Conservation (phyloP, 2,797 vertebrate species). For the Catharus ustulatus region DNA sequence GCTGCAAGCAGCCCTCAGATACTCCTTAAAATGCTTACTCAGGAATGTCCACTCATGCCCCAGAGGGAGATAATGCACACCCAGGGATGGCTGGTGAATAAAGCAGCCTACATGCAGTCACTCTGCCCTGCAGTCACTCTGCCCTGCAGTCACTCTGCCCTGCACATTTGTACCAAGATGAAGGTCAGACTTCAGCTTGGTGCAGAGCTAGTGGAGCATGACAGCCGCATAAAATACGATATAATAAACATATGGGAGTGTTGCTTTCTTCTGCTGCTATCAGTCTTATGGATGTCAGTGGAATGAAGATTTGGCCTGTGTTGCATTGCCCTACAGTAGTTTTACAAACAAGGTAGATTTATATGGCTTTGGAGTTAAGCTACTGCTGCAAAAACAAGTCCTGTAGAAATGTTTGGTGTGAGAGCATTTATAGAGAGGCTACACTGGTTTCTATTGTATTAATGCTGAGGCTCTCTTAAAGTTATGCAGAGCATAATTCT, state of each 20-base stretch:
- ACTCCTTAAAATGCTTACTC: conserved; percentile 23
- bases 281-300: neutral
- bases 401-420: neutral
- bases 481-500: neutral
- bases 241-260: conserved; percentile 44
- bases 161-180: neutral
- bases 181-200: conserved; percentile 27
- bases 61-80: conserved; percentile 45
- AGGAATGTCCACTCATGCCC: conserved; percentile 31
- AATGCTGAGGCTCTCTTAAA: neutral
- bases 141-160: neutral
- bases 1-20: neutral
- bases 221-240: neutral
- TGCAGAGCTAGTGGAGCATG: neutral
- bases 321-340: conserved; percentile 26
- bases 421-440: conserved; percentile 1
- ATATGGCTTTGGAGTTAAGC: conserved; percentile 39
- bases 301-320: neutral
- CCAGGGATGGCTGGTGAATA: conserved; percentile 13
- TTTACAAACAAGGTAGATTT: conserved; percentile 62
- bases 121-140: neutral
- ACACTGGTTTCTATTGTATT: neutral
- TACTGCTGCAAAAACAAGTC: conserved; percentile 51
- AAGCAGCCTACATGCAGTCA: neutral
- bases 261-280: conserved; percentile 33